phyloP scores from a whole-genome alignment of 2,113 vertebrate species.

The Chamaetylas fuelleborni region DNA sequence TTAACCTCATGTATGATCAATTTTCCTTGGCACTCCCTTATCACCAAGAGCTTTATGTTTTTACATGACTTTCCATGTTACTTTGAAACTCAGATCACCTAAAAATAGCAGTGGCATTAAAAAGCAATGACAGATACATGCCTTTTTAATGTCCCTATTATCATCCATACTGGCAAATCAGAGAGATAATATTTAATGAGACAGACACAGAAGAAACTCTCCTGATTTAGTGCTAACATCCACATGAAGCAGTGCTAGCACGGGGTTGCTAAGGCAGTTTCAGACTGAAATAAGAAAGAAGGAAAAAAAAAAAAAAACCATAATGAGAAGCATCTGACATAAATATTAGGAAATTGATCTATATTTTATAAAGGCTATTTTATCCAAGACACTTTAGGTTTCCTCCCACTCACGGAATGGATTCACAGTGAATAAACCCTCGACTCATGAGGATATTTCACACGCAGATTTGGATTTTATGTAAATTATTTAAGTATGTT shows the following conservation, averaged over 20 bases:
- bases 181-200: constrained; percentile 19
- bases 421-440: constrained; percentile 13
- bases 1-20: background rate
- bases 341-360: constrained; percentile 38
- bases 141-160: constrained; percentile 37
- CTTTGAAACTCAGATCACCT: background rate
- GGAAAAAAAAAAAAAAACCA: background rate
- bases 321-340: background rate
- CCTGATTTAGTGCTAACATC: background rate
- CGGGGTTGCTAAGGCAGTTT: background rate
- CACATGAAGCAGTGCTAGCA: background rate
- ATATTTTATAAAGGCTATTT: constrained; percentile 35
- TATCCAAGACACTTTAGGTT: constrained; percentile 11
- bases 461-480: constrained; percentile 43
- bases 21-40: background rate
- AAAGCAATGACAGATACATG: constrained; percentile 15
- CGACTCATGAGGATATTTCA: constrained; percentile 36
- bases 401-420: constrained; percentile 19
- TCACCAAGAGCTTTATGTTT: background rate
- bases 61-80: constrained; percentile 2
- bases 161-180: background rate
- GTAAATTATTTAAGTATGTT: constrained; percentile 50
- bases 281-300: background rate
- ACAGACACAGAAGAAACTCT: background rate
- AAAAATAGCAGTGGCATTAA: constrained; percentile 20